Conservation (phyloP, 2,888 invertebrate genomes). For the Drosophila birchii region DNA sequence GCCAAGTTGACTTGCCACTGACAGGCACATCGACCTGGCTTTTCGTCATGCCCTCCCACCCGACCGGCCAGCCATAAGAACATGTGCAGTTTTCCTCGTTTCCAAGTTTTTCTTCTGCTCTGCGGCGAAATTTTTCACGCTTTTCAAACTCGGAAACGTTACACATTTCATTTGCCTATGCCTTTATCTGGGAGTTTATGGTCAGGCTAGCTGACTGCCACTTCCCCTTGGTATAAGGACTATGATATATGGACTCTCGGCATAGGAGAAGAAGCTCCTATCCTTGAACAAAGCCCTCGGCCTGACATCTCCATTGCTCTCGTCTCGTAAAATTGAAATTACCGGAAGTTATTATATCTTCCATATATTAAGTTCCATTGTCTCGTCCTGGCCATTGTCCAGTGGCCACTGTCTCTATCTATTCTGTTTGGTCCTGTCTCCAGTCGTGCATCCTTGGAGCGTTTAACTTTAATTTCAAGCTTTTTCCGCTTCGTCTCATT, state of each 20-base stretch:
- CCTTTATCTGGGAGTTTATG: constrained; percentile 52
- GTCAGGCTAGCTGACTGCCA: constrained; percentile 45
- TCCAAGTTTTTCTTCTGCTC: constrained; percentile 19
- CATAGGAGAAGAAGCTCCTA: constrained; percentile 26
- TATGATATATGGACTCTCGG: constrained; percentile 64
- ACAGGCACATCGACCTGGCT: constrained; percentile 74
- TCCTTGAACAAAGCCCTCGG: constrained; percentile 63
- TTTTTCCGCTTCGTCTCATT: constrained; percentile 83
- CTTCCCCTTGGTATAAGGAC: not conserved
- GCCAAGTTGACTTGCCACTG: constrained; percentile 74
- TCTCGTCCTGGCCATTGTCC: constrained; percentile 60
- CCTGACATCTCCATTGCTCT: constrained; percentile 55
- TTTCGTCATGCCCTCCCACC: constrained; percentile 61
- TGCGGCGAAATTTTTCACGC: constrained; percentile 76
- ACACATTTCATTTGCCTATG: constrained; percentile 78
- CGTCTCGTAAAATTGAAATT: constrained; percentile 77
- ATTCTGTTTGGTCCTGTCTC: constrained; percentile 41
- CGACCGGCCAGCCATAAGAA: constrained; percentile 19
- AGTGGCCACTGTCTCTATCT: constrained; percentile 22
- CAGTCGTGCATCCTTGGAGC: constrained; percentile 79
- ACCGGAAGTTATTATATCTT: constrained; percentile 84
- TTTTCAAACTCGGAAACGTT: constrained; percentile 73
- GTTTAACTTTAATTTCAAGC: constrained; percentile 84
- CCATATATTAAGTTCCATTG: constrained; percentile 80
- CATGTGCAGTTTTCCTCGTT: constrained; percentile 69